A percentile compares a stretch with the other conserved stretches of the same genome.
Conservation (phyloP, 2,888 invertebrate species). For the Amphipoea lucens region DNA sequence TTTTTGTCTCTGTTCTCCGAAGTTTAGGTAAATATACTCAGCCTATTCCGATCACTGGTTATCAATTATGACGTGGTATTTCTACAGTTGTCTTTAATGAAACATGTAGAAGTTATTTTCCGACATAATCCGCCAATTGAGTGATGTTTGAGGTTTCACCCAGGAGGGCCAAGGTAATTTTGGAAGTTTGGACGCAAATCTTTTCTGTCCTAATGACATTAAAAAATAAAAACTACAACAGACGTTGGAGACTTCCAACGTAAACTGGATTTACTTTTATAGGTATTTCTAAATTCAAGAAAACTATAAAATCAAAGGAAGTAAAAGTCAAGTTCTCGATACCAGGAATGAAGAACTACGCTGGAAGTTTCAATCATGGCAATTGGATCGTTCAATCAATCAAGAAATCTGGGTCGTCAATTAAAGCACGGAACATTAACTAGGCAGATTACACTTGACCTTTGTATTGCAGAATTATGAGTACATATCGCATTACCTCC, state of each 20-base stretch:
- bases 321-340: slow-evolving; percentile 4
- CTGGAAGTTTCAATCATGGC: slow-evolving; percentile 57
- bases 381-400: slow-evolving; percentile 63
- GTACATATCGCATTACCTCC: slow-evolving; percentile 43
- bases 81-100: background rate
- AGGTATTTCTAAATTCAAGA: background rate
- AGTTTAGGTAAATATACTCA: too few species aligned
- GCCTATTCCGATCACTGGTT: too few species aligned
- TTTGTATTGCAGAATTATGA: slow-evolving; percentile 56
- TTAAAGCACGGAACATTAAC: slow-evolving; percentile 62
- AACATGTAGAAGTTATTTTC: background rate
- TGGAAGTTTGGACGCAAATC: background rate
- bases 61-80: background rate
- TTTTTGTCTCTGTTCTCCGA: too few species aligned
- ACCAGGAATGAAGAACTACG: slow-evolving; percentile 35
- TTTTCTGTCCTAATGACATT: background rate
- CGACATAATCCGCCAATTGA: background rate
- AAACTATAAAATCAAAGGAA: background rate
- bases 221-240: background rate
- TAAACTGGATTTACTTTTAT: slow-evolving; percentile 10
- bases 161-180: background rate
- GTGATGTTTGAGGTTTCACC: background rate
- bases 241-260: too few species aligned
- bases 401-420: slow-evolving; percentile 62
- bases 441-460: slow-evolving; percentile 62